Conservation (phyloP, 2,113 vertebrate genomes). For the Chascanopsetta lugubris region DNA sequence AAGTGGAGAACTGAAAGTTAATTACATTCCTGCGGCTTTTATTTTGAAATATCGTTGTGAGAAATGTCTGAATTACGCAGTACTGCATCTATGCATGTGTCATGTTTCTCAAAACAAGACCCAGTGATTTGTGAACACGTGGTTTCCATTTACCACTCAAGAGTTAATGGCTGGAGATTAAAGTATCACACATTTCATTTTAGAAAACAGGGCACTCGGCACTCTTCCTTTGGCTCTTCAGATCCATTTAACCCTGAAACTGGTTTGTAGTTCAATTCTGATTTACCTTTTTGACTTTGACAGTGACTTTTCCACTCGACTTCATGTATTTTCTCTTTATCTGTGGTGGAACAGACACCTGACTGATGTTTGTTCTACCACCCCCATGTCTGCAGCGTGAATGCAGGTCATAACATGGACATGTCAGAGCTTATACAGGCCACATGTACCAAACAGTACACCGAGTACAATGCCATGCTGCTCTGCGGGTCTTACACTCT, state of each 20-base stretch:
- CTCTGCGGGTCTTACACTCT: not conserved
- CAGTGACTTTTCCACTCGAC: not conserved
- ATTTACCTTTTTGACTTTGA: not conserved
- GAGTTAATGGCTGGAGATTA: not conserved
- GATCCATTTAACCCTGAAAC: too few species aligned
- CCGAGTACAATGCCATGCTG: not conserved
- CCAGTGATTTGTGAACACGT: not conserved
- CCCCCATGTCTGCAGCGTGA: not conserved
- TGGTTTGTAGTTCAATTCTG: not conserved
- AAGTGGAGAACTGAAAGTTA: too few species aligned
- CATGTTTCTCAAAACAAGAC: not conserved
- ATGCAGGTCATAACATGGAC: not conserved
- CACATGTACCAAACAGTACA: not conserved
- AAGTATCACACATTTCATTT: too few species aligned
- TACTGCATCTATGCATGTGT: not conserved
- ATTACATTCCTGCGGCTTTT: not conserved
- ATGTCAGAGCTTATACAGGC: not conserved
- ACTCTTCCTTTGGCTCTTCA: too few species aligned
- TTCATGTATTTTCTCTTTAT: not conserved
- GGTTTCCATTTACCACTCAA: not conserved
- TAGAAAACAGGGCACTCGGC: too few species aligned
- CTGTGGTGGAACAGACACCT: not conserved
- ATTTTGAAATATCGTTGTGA: not conserved
- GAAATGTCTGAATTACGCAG: not conserved
- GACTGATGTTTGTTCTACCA: too few species aligned